A percentile compares a stretch with the other conserved stretches of the same genome.
These are phyloP conservation scores for Epinephelus malabaricus DNA, from an alignment of 2,797 vertebrate species.

Conservation along the genomic window DNA sequence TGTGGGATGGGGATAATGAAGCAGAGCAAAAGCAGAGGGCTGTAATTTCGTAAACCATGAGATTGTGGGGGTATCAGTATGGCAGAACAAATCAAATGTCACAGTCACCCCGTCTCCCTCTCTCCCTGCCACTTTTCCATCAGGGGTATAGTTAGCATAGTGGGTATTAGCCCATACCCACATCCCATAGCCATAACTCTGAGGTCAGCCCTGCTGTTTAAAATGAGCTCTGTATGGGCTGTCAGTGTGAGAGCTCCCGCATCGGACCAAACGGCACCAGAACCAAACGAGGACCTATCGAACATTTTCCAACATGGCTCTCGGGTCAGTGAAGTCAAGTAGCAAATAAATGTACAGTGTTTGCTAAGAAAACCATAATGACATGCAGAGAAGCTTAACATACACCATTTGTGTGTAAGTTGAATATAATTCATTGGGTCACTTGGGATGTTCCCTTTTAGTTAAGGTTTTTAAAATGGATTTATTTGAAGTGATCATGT, in stretches of 20 bases:
- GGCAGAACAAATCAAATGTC: conserved; percentile 79
- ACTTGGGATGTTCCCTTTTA: conserved; percentile 6
- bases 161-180: conserved; percentile 67
- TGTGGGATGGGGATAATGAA: conserved; percentile 54
- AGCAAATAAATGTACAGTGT: conserved; percentile 51
- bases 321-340: conserved; percentile 47
- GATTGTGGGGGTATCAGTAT: conserved; percentile 69
- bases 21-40: conserved; percentile 47
- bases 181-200: conserved; percentile 75
- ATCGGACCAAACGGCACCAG: conserved; percentile 69
- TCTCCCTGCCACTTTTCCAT: conserved; percentile 74
- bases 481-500: conserved; percentile 23
- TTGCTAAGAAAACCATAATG: conserved; percentile 44
- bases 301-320: conserved; percentile 74
- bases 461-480: background rate
- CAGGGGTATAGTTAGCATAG: conserved; percentile 60
- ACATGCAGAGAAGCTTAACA: conserved; percentile 33
- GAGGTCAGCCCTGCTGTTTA: conserved; percentile 70
- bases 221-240: conserved; percentile 62
- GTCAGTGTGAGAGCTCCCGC: conserved; percentile 59
- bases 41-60: conserved; percentile 73
- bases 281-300: conserved; percentile 52
- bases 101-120: conserved; percentile 59
- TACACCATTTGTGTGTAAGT: conserved; percentile 11
- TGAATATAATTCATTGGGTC: conserved; percentile 33